Base-by-base conservation (phyloP, 2,888 invertebrate genomes). In the Troilus luridus region DNA sequence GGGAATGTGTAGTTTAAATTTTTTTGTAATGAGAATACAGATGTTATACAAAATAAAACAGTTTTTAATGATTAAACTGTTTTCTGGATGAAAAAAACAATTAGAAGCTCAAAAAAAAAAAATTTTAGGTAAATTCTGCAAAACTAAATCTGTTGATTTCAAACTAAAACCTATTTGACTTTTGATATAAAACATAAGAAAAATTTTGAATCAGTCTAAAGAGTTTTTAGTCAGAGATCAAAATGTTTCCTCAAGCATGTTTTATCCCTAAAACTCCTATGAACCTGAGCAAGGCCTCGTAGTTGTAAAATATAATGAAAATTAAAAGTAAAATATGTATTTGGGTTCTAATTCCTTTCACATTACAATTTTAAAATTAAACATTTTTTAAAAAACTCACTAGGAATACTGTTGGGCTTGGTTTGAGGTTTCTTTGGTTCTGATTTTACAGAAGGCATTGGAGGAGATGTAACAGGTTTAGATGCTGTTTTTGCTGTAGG, bases 401-500 rank as follows among this genome's bases (percentile, higher is more conserved):
- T 88, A 60, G 90, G 88, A 88, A 77, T 54, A 90, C 41, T 90
- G 56, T 81, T 90, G 21, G 90, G 90, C 59, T 90, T 90, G 59
- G 41, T 85, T 54, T 90, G 90, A 41, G 60, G 41, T 77, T 91
- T 91, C 89, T 91, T 91, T n/a, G 85, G 72, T 41, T 81, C 89
- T 81, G 89, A 24, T 77, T 89, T 85, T 72, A 21, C 58, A 54
- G 89, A 81, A 64, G 81, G 88, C 14, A 85, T 72, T 24, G 91
- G 88, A n/a, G 90, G 54, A 54, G 85, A 60, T 59, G 67, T 41
- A n/a, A 81, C 72, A 11, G 64, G 89, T 59, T 91, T 91, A 56
- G 89, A 81, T 11, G 92, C 41, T 24, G 64, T 88, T 89, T 93
- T 92, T n/a, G 92, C 88, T 27, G 92, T 93, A 85, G 94, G 94